Percentiles rank a stretch among this genome's conserved stretches.
phyloP scores from a whole-genome alignment of 2,797 vertebrate genomes.

The Phaenicophaeus curvirostris region DNA sequence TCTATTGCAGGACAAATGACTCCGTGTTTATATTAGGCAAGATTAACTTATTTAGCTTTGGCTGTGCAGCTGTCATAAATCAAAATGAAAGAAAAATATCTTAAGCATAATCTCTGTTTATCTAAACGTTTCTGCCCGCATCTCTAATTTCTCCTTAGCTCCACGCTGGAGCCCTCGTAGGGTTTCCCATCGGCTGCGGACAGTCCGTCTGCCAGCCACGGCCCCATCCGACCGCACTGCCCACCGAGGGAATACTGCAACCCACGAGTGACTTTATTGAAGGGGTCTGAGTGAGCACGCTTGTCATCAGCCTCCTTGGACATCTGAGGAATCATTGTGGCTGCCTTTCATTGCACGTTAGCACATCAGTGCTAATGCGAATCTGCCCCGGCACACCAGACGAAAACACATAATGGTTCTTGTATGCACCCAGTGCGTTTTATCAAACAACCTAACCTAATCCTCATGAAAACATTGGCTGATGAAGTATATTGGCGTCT shows the following conservation, averaged over 20 bases:
- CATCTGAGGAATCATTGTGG: background rate
- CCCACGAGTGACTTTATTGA: slow-evolving; percentile 8
- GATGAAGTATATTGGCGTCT: background rate
- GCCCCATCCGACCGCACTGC: background rate
- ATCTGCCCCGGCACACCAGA: accelerated
- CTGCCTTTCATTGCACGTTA: background rate
- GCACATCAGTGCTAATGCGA: background rate
- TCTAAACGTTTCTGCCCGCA: background rate
- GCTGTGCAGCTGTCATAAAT: background rate
- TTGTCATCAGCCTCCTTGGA: slow-evolving; percentile 7
- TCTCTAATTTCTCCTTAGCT: background rate
- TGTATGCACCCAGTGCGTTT: background rate
- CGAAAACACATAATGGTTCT: background rate
- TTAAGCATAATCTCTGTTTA: slow-evolving; percentile 38
- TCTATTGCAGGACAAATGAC: accelerated
- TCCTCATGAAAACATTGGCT: background rate
- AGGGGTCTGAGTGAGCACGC: slow-evolving; percentile 24
- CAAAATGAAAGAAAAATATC: slow-evolving; percentile 59
- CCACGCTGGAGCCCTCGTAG: accelerated
- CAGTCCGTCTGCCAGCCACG: accelerated
- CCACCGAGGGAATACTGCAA: background rate
- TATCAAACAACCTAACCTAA: background rate
- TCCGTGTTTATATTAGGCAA: background rate
- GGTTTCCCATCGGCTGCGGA: background rate
- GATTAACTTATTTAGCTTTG: slow-evolving; percentile 39